Evolutionary conservation across 2,797 vertebrate genomes (phyloP), one percentile per base, ranked within the genome.

Genomic region (Lagocephalus sceleratus): DNA sequence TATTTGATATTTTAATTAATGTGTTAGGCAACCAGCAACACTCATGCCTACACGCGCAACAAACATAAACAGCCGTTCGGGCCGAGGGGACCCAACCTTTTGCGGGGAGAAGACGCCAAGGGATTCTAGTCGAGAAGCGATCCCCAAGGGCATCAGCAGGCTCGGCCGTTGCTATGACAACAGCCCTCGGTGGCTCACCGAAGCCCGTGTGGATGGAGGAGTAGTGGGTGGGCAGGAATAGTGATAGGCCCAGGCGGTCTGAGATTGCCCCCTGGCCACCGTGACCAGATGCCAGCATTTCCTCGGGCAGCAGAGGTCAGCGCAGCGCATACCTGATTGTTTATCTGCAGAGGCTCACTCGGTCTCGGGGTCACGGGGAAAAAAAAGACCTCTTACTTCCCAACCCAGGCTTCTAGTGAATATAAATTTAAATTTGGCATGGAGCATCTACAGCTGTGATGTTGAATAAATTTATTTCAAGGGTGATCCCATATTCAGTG

Each of bases 161-260:
- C 76, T 82, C 57, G 70, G 54, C 40, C 23, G 89, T 91, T 89
- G 81, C 90, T 83, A 91, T 91, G 87, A 72, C 77, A 76, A 91
- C 89, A 2, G 73, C 75, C 64, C 71, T 61, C 5, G 16, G 48
- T 60, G 51, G 62, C 63, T 56, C 40, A 63, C 29, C 40, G 42
- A 60, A 57, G 74, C 81, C 68, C 44, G 22, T 61, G 46, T 45
- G 52, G 66, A 83, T 21, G 32, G 59, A 84, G 72, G 48, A 57
- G 71, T 75, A 44, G 79, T 80, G 75, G 76, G 76, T 73, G 77
- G 71, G 72, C 63, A 64, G 71, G 77, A 79, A 82, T 79, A 76
- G 76, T 44, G 66, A 85, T 83, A 73, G 54, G 63, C 70, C 51
- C 70, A 66, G 63, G 51, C 14, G 10, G 59, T 76, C 41, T 68